Base-by-base conservation (phyloP, 2,797 vertebrate genomes). In the Sciurus vulgaris region DNA sequence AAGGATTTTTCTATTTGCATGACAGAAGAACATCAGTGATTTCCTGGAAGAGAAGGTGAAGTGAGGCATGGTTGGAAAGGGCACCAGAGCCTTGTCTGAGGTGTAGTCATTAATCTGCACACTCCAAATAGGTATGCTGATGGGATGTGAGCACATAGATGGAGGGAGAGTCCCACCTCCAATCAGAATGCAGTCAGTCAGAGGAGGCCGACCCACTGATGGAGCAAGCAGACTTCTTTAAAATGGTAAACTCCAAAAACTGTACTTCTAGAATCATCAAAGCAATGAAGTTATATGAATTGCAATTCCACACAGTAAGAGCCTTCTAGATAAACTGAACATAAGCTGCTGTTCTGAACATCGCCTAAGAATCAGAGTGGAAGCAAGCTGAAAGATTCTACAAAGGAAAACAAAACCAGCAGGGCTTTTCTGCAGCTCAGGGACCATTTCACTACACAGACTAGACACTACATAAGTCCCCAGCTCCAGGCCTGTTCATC, bases 251-350 rank as follows among this genome's bases (percentile, higher is more conserved):
- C 30, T 90, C 54, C 54, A 90, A 87, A 82, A 83, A 30, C 26
- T n/a, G 0, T 83, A 87, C 78, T 87, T 87, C 44, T 90, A 56
- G 93, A 79, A 63, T 72, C 61, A 90, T 49, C 74, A 86, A 86
- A 86, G 33, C 41, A 91, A 86, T 33, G 22, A 82, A 87, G 69
- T 33, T 83, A 47, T 22, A 49, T 11, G 54, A 78, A 26, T 67
- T 76, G 76, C 47, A 94, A 89, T 51, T 86, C 56, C 15, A 86
- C n/a, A 79, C 18, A 78, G 33, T 22, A 92, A 86, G 67, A 95
- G 73, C n/a, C 67, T 93, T 69, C 82, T 76, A 51, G 49, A 73
- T 44, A 92, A 81, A 82, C 24, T 63, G 81, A 96, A 90, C 94
- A 85, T 85, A 94, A 86, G 73, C 56, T 18, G 47, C 73, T 69